Evolutionary conservation across 2,797 vertebrate genomes (phyloP), one percentile per base, ranked within the genome.

Genomic region (Sylvilagus floridanus): DNA sequence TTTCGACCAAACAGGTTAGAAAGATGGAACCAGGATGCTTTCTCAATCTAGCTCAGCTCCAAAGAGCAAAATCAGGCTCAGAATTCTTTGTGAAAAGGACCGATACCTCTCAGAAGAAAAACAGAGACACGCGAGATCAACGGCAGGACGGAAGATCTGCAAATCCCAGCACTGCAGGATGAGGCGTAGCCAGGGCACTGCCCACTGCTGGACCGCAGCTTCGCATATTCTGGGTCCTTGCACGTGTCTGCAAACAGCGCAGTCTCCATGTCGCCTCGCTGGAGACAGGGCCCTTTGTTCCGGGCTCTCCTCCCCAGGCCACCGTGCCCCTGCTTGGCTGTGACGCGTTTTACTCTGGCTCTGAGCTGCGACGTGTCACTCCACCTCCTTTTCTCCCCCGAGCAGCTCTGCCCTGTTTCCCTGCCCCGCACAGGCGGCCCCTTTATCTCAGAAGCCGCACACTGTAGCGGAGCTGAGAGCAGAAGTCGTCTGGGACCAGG

Each of bases 71-170:
- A 84, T 89, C 47, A 92, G 54, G 37, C 50, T 89, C 28, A 62
- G 4, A n/a, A 77, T 62, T 91, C 86, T 66, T 93, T 83, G 19
- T 95, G 73, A 93, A 32, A 84, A 95, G 35, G 24, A 97, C 79
- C 19, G 54, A 54, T 66, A 57, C 63, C 65, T 91, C 97, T 90
- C 87, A 85, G 97, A 98, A 97, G 96, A 87, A 35, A 95, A 90
- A 93, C 17, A 95, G 90, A 94, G 60, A 35, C 79, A 95, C 35
- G 22, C 16, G 90, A 63, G 60, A 30, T 93, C 84, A 88, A n/a
- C 62, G 50, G 93, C 62, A 79, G 93, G 1, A 37, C 52, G 76
- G 60, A 95, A 86, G n/a, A 84, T 57, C 22, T 93, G 96, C 57
- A 95, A 95, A 96, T 50, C 82, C 71, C 87, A 91, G 42, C 66